Base-by-base conservation (phyloP, 2,113 vertebrate genomes). In the Hyaena hyaena region DNA sequence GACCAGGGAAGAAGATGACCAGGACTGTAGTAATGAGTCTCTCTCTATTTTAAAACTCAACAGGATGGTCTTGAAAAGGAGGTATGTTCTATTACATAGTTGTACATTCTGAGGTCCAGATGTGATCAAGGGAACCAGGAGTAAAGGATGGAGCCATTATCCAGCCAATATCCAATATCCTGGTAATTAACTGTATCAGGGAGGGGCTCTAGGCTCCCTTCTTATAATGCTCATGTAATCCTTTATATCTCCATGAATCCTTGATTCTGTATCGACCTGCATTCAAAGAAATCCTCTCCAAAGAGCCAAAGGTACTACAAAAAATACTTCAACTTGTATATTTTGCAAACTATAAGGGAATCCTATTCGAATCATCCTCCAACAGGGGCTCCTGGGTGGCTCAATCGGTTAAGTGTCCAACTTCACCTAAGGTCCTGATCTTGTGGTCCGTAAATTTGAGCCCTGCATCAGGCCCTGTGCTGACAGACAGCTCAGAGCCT, bases 291-390 rank as follows among this genome's bases (percentile, higher is more conserved):
- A 16, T 68, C 48, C 69, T 76, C 39, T 80, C 17, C 14, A 73
- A 94, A 43, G 17, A 69, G 55, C 10, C 26, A 92, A 90, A 55
- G 35, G 8, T 35, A 68, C n/a, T 65, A 39, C 21, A n/a, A 89
- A 90, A 95, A 94, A 93, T 80, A 90, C 26, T 66, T 90, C 31
- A 84, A 90, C 23, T 48, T 84, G n/a, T 66, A 53, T 88, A 14
- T 55, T 95, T 90, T 76, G 10, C 48, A 90, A 90, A 81, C 65
- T 35, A 1, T 43, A 80, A 55, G 85, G 16, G 74, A 88, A 15
- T 50, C 12, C 68, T 71, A 61, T 82, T 85, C 73, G 58, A 96
- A 35, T 45, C 5, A 61, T 61, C 58, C 21, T 21, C 58, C 58
- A 61, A 23, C 21, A 61, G 21, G 21, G 58, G 58, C 58, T 61